phyloP scores from a whole-genome alignment of 2,888 invertebrate genomes.

The Drosophila planitibia region DNA sequence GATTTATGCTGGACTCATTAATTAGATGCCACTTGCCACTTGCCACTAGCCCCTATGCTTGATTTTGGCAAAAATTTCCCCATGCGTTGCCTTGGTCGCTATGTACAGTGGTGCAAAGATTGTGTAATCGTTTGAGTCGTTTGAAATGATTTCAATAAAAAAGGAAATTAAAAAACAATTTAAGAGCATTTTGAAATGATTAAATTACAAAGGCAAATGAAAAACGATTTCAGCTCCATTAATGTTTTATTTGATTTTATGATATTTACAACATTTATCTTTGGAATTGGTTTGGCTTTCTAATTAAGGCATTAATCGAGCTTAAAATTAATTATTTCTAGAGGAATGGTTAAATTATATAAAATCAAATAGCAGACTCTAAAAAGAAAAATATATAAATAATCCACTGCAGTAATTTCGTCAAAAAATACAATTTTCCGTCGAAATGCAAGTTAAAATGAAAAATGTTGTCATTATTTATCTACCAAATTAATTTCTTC shows the following conservation, averaged over 20 bases:
- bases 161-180: not conserved
- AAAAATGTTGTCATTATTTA: not conserved
- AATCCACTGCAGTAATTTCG: not conserved
- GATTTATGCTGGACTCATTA: slow-evolving; percentile 74
- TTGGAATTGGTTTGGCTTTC: not conserved
- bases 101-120: slow-evolving; percentile 30
- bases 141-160: not conserved
- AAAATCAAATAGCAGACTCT: not conserved
- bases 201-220: not conserved
- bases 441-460: not conserved
- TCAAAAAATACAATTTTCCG: not conserved
- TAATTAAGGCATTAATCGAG: not conserved
- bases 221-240: not conserved
- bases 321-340: not conserved
- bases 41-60: slow-evolving; percentile 23
- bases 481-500: not conserved
- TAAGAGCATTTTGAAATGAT: not conserved
- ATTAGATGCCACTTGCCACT: slow-evolving; percentile 47
- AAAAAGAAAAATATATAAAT: not conserved
- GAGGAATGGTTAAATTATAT: not conserved
- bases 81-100: not conserved
- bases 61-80: slow-evolving; percentile 48
- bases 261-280: not conserved
- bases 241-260: not conserved
- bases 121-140: not conserved